Evolutionary conservation across 2,113 vertebrate genomes (phyloP), one percentile per base, ranked within the genome.

Genomic region (Elgaria multicarinata): DNA sequence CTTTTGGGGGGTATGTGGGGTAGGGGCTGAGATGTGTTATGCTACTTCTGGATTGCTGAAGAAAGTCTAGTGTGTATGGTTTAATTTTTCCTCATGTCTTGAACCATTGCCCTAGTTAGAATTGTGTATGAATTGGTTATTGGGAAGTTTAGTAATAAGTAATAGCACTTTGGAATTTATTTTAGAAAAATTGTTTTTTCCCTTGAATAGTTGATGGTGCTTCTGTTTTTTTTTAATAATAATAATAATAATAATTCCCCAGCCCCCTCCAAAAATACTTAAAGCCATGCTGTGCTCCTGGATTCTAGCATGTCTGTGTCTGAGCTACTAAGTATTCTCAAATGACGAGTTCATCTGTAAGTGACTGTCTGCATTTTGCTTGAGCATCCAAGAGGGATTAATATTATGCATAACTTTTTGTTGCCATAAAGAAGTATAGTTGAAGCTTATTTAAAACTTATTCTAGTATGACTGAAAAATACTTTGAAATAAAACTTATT

Each of bases 381-480:
- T 55, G 50, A 39, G 31, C 69, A 3, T 16, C 31, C 3, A 18
- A 39, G 16, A 33, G 20, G 75, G 2, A 16, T 67, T 80, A 87
- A 55, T 8, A 9, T 87, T 24, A 87, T 69, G 33, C 3, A 33
- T 53, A 79, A 26, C 6, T 24, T 69, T 55, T 53, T 62, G 28
- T 16, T 6, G 14, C 16, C 46, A 55, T 33, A 14, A 58, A 24
- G 36, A 5, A n/a, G 79, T 55, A 44, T 16, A 33, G 42, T n/a
- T 67, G 24, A 55, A 67, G 18, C 20, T 36, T 77, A 24, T 1
- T 69, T 88, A 94, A 55, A 13, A 18, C 0, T n/a, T 74, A 33
- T 90, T 62, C 53, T 26, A 92, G 74, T 71, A 77, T 83, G 26
- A 62, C 69, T 18, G 46, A 80, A 36, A 91, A 36, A n/a, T 28